Conservation (phyloP, 2,113 vertebrate genomes). For the Perca flavescens region DNA sequence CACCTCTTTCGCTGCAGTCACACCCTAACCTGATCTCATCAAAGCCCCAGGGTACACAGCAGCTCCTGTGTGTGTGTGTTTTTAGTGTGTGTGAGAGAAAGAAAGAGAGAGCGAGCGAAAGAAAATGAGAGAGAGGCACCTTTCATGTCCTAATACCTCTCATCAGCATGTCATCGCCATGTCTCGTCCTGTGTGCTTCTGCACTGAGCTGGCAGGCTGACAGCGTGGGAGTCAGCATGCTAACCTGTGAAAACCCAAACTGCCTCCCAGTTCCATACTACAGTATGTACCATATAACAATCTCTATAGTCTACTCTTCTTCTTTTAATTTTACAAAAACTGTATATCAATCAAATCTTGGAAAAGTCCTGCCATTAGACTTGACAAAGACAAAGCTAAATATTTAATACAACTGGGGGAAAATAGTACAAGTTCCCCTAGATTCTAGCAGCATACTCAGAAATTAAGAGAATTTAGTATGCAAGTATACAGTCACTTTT, state of each 20-base stretch:
- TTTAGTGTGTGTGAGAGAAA: constrained; percentile 30
- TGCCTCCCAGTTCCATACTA: background rate
- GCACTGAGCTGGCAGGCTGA: constrained; percentile 42
- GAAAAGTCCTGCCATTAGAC: background rate
- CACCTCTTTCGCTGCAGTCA: constrained; percentile 62
- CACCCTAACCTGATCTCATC: constrained; percentile 78
- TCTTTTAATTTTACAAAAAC: background rate
- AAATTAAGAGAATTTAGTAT: background rate
- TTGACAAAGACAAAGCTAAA: background rate
- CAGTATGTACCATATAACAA: background rate
- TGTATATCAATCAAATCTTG: background rate
- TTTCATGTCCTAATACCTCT: constrained; percentile 66
- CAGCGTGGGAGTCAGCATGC: constrained; percentile 31
- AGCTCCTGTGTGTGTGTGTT: constrained; percentile 51
- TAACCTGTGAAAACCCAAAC: background rate
- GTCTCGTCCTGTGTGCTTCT: constrained; percentile 45
- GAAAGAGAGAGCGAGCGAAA: constrained; percentile 23
- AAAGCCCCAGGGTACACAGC: constrained; percentile 49
- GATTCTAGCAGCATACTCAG: background rate
- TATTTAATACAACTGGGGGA: background rate
- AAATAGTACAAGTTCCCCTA: too few species aligned
- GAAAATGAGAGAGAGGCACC: constrained; percentile 52
- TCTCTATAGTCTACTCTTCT: background rate
- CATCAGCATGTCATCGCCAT: constrained; percentile 59
- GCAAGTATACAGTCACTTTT: background rate